These are phyloP conservation scores for Anguilla marmorata DNA, from an alignment of 2,797 vertebrate genomes.

Conservation along the genomic window DNA sequence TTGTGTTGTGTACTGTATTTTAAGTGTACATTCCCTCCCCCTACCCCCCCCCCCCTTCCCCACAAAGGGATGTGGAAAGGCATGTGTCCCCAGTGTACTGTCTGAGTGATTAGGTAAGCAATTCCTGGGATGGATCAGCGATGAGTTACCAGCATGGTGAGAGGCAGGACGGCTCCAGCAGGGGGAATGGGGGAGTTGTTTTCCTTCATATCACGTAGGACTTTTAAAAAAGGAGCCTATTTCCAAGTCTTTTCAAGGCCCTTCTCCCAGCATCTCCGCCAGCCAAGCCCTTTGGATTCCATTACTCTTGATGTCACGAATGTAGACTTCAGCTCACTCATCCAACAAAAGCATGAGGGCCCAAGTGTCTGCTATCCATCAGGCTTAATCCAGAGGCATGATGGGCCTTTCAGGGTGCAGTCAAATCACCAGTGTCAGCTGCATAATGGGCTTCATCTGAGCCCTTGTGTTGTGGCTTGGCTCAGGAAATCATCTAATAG, in stretches of 20 bases:
- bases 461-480: slow-evolving; percentile 6
- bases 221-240: not conserved
- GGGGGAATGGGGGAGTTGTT: not conserved
- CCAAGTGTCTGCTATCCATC: slow-evolving; percentile 23
- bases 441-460: not conserved
- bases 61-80: not conserved
- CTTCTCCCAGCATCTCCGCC: not conserved
- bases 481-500: not conserved
- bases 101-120: slow-evolving; percentile 11
- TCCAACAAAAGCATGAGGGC: slow-evolving; percentile 12
- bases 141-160: not conserved
- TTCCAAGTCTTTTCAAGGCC: not conserved
- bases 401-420: slow-evolving; percentile 4
- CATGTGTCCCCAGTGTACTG: not conserved
- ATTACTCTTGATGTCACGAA: slow-evolving; percentile 8
- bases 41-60: not conserved
- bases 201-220: not conserved
- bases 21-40: too few relatives aligned
- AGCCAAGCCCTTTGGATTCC: slow-evolving; percentile 13
- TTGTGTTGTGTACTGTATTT: not conserved
- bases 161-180: not conserved
- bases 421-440: slow-evolving; percentile 1
- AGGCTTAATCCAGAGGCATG: slow-evolving; percentile 3
- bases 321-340: slow-evolving; percentile 8
- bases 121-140: not conserved